These are phyloP conservation scores for Zosterops lateralis DNA, from an alignment of 2,113 vertebrate species.

Conservation along the genomic window DNA sequence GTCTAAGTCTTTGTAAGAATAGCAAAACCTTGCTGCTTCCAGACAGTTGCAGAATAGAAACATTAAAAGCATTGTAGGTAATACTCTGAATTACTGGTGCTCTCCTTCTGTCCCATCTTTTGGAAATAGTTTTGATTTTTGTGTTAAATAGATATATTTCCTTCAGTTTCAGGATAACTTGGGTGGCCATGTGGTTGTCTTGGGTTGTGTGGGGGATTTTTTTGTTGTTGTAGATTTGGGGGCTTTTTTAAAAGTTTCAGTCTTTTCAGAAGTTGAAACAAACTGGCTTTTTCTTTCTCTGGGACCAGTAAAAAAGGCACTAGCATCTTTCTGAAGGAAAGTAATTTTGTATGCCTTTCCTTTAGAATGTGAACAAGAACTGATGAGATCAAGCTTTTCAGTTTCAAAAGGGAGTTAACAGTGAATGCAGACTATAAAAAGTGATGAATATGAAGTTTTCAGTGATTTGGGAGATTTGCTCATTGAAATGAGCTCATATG, in stretches of 20 bases:
- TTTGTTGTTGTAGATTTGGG: background rate
- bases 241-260: background rate
- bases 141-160: background rate
- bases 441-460: background rate
- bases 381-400: background rate
- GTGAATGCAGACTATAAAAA: background rate
- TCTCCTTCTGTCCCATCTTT: background rate
- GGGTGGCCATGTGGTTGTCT: background rate
- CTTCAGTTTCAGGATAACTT: background rate
- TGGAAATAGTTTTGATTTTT: background rate
- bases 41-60: background rate
- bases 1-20: background rate
- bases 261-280: background rate
- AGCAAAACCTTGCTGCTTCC: background rate
- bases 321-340: background rate
- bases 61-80: background rate
- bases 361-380: background rate
- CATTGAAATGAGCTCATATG: background rate
- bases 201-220: background rate
- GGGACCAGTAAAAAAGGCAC: background rate
- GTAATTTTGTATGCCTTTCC: background rate
- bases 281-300: background rate
- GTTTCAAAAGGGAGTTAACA: slow-evolving; percentile 3
- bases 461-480: background rate
- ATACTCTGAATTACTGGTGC: background rate